Evolutionary conservation across 2,888 invertebrate genomes (phyloP).

Genomic region (Lacanobia oleracea): DNA sequence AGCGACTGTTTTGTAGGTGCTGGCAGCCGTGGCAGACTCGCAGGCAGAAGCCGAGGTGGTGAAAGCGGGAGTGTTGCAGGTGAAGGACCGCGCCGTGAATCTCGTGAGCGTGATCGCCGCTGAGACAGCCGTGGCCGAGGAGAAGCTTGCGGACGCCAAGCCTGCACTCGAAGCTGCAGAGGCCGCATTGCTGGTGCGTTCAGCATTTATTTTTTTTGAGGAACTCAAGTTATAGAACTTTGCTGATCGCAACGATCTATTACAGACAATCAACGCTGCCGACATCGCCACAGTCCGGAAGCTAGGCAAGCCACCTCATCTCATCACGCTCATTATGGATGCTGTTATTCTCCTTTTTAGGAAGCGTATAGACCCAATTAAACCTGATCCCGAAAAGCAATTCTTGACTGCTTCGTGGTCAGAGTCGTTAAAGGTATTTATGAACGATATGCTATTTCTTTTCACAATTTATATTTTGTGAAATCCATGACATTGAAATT

Average conservation of each 20-base stretch:
- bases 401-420: constrained; percentile 96
- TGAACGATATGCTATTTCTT: neutral
- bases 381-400: constrained; percentile 93
- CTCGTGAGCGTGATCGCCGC: constrained; percentile 94
- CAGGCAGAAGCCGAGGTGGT: constrained; percentile 95
- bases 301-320: constrained; percentile 96
- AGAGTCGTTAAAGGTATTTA: constrained; percentile 94
- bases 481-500: neutral
- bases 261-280: constrained; percentile 95
- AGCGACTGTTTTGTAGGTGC: constrained; percentile 82
- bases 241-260: constrained; percentile 4
- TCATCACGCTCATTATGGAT: constrained; percentile 98
- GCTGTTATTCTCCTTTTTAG: constrained; percentile 95
- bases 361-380: constrained; percentile 93
- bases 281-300: constrained; percentile 97
- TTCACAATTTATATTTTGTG: neutral
- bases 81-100: constrained; percentile 95
- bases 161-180: constrained; percentile 97
- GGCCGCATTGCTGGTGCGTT: constrained; percentile 93
- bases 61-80: constrained; percentile 94
- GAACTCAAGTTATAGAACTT: accelerated
- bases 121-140: constrained; percentile 95
- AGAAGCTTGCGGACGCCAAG: constrained; percentile 94
- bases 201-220: neutral
- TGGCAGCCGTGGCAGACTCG: constrained; percentile 94